Evolutionary conservation across 1,140 invertebrate species (phyloP).

Genomic region (Ditylenchus dipsaci): DNA sequence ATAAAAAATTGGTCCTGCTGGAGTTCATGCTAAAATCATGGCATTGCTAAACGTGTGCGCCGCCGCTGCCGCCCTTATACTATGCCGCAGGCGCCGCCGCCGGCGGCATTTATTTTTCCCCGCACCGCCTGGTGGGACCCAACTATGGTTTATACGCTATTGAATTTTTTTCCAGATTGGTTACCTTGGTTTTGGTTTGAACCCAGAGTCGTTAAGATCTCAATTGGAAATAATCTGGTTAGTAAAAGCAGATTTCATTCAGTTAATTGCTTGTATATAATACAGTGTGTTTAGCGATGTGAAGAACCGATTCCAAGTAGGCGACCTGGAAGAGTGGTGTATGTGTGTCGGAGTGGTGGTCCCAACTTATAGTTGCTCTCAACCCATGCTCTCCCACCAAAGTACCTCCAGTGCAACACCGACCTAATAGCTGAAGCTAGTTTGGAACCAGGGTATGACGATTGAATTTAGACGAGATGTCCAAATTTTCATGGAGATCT

Average conservation of each 20-base stretch:
- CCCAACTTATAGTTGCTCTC: constrained; percentile 7
- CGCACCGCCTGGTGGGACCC: no score
- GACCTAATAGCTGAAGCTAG: not conserved
- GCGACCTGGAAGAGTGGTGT: not conserved
- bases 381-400: not conserved
- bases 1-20: no score
- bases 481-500: no score
- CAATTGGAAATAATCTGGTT: constrained; percentile 6
- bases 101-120: no score
- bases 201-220: not conserved
- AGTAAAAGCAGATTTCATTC: not conserved
- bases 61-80: no score
- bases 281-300: not conserved
- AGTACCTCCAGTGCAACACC: not conserved
- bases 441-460: not conserved
- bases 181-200: constrained; percentile 3
- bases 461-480: no score
- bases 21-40: no score
- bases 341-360: constrained; percentile 7
- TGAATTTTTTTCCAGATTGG: no score
- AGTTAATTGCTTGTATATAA: no score
- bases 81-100: no score
- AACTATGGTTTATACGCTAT: no score
- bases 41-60: no score
- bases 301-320: not conserved